Conservation (phyloP, 2,888 invertebrate species). For the Ectemnius continuus region DNA sequence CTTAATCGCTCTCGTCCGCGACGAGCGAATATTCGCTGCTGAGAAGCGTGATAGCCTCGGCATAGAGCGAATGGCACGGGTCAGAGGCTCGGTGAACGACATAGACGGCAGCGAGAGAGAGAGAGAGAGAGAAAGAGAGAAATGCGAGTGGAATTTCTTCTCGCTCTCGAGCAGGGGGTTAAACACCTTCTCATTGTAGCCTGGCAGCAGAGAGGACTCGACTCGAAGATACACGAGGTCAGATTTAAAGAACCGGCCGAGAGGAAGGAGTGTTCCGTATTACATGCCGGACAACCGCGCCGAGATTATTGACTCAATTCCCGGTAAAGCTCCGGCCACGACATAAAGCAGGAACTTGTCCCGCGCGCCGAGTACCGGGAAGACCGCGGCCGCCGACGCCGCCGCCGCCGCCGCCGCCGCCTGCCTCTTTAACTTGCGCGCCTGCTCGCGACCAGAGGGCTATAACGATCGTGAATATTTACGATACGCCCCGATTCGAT, state of each 20-base stretch:
- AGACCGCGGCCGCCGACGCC: no score
- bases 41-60: conserved; percentile 12
- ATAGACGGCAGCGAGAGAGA: neutral
- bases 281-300: conserved; percentile 5
- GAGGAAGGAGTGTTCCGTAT: conserved; percentile 1
- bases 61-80: conserved; percentile 14
- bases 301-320: conserved; percentile 8
- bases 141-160: no score
- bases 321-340: neutral
- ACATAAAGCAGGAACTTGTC: conserved; percentile 7
- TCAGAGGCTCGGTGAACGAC: conserved; percentile 4
- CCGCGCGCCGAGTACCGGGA: no score
- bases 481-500: no score
- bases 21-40: conserved; percentile 36
- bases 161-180: conserved; percentile 9
- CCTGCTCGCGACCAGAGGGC: no score
- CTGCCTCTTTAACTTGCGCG: no score
- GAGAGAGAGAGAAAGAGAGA: neutral
- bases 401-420: no score
- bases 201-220: neutral
- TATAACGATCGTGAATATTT: no score
- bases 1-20: conserved; percentile 49
- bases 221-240: conserved; percentile 13
- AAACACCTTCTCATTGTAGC: conserved; percentile 34
- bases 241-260: conserved; percentile 30